A percentile compares a stretch with the other conserved stretches of the same genome.
Evolutionary conservation across 2,797 vertebrate species (phyloP).

Genomic region (Onychomys torridus): DNA sequence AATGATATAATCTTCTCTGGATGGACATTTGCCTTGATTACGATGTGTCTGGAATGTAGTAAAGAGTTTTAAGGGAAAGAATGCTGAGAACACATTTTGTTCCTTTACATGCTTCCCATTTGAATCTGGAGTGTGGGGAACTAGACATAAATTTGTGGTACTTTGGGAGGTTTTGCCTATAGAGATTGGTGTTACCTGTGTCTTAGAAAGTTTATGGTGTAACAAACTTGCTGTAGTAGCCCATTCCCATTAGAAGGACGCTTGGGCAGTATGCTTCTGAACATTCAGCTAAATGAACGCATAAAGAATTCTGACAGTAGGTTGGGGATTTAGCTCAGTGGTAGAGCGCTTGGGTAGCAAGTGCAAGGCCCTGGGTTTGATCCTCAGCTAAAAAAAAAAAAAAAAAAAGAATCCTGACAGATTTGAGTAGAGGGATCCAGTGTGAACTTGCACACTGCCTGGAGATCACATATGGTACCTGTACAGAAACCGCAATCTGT

Average conservation of each 20-base stretch:
- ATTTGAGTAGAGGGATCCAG: not conserved
- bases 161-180: not conserved
- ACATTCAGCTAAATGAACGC: not conserved
- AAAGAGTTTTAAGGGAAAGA: not conserved
- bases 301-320: slow-evolving; percentile 3
- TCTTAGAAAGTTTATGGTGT: not conserved
- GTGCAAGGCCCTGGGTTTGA: too few relatives aligned
- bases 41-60: not conserved
- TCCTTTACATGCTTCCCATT: slow-evolving; percentile 36
- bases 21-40: not conserved
- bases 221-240: not conserved
- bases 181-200: not conserved
- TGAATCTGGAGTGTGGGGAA: not conserved
- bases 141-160: not conserved
- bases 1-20: not conserved
- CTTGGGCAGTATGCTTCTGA: not conserved
- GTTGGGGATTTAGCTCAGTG: too few relatives aligned
- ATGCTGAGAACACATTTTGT: not conserved
- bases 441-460: not conserved
- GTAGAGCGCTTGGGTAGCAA: too few relatives aligned
- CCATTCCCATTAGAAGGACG: not conserved
- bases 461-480: not conserved
- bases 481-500: not conserved
- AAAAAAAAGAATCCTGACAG: not conserved
- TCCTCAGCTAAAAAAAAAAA: too few relatives aligned